Evolutionary conservation across 2,113 vertebrate genomes (phyloP).

Genomic region (Rhinoderma darwinii): DNA sequence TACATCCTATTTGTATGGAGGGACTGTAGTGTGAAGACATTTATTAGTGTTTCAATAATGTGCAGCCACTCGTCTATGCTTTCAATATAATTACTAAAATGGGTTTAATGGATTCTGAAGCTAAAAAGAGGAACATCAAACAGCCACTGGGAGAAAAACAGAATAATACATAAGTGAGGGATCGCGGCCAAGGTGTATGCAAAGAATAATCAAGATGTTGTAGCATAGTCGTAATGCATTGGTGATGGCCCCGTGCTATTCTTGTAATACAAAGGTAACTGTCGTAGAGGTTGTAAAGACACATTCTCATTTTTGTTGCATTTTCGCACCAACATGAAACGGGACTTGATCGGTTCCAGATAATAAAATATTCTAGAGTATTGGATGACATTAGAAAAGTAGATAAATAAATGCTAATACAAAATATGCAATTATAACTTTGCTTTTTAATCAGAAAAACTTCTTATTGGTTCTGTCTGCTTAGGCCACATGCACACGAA

Average conservation of each 20-base stretch:
- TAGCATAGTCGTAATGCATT: background rate
- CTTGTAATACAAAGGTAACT: background rate
- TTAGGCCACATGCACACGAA: too few species aligned
- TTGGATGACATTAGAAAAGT: too few species aligned
- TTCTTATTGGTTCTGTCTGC: too few species aligned
- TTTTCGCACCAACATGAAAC: too few species aligned
- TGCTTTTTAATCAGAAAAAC: too few species aligned
- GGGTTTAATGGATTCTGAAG: slow-evolving; percentile 41
- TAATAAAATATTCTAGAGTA: too few species aligned
- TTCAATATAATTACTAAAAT: slow-evolving; percentile 49
- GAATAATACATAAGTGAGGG: slow-evolving; percentile 34
- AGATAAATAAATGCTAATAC: too few species aligned
- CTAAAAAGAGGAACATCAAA: slow-evolving; percentile 41
- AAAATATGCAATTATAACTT: too few species aligned
- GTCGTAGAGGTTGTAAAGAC: background rate
- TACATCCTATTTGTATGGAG: slow-evolving; percentile 36
- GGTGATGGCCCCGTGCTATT: background rate
- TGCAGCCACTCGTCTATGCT: slow-evolving; percentile 42
- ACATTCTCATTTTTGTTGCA: background rate
- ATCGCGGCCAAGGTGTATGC: background rate
- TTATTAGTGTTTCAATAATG: slow-evolving; percentile 48
- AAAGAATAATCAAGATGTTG: background rate
- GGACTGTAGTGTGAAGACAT: slow-evolving; percentile 37
- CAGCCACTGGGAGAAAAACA: background rate
- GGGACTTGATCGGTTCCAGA: too few species aligned